Percentiles rank a stretch among this genome's conserved stretches.
Evolutionary conservation across 2,113 vertebrate species (phyloP).

Genomic region (Panthera leo): DNA sequence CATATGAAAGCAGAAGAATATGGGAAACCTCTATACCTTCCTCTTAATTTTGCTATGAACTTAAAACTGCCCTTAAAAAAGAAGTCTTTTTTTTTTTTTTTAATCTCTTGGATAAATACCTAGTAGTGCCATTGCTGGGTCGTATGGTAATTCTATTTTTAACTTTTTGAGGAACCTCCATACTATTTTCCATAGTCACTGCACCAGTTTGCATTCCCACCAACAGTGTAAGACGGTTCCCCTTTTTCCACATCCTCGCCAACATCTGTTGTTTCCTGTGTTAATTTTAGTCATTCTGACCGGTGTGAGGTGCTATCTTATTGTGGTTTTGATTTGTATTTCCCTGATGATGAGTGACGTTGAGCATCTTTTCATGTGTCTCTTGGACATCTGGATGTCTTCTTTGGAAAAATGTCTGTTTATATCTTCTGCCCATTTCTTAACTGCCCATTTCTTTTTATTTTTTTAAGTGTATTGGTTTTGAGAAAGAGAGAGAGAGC

Average conservation of each 20-base stretch:
- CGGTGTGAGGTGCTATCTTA: not conserved
- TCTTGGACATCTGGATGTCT: not conserved
- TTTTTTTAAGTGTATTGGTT: too few relatives aligned
- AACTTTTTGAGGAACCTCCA: not conserved
- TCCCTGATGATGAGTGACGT: not conserved
- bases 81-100: not conserved
- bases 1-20: not conserved
- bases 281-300: not conserved
- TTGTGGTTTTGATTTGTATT: not conserved
- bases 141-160: not conserved
- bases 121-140: not conserved
- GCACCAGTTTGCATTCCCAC: not conserved
- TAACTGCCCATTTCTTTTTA: not conserved
- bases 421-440: not conserved
- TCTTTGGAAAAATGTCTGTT: not conserved
- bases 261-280: not conserved
- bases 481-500: too few relatives aligned
- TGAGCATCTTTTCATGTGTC: not conserved
- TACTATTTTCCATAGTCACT: not conserved
- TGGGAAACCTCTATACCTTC: not conserved
- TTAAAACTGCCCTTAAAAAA: not conserved
- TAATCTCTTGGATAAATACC: not conserved
- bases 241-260: not conserved
- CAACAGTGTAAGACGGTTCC: not conserved
- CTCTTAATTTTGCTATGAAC: not conserved